These are phyloP conservation scores for Beris morrisii DNA, from an alignment of 2,888 invertebrate genomes.

Conservation along the genomic window DNA sequence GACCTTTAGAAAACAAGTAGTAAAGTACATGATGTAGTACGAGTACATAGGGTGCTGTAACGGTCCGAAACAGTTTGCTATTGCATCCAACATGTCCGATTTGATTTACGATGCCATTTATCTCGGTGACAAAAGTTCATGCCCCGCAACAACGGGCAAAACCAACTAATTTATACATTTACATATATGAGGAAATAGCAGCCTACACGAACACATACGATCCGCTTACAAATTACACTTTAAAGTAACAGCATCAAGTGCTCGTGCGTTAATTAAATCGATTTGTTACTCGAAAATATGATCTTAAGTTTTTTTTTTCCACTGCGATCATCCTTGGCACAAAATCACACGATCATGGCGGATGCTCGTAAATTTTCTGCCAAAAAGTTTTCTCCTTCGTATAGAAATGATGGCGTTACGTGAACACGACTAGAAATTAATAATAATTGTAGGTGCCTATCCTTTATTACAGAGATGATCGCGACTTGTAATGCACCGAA, in stretches of 20 bases:
- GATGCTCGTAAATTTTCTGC: slow-evolving; percentile 40
- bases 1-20: slow-evolving; percentile 6
- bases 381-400: not conserved
- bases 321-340: slow-evolving; percentile 42
- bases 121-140: slow-evolving; percentile 41
- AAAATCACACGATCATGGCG: slow-evolving; percentile 43
- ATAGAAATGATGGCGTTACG: not conserved
- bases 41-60: too few species aligned
- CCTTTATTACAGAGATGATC: too few species aligned
- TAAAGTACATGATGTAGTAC: slow-evolving; percentile 15
- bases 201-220: not conserved
- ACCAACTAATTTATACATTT: slow-evolving; percentile 20
- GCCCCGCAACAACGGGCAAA: slow-evolving; percentile 6
- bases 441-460: too few species aligned
- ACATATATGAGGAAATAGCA: not conserved
- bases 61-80: too few species aligned
- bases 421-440: too few species aligned
- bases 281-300: slow-evolving; percentile 22
- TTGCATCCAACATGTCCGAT: slow-evolving; percentile 36
- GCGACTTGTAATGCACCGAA: too few species aligned
- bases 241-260: slow-evolving; percentile 31
- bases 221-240: slow-evolving; percentile 22
- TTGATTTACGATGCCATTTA: slow-evolving; percentile 44
- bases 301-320: slow-evolving; percentile 4
- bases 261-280: slow-evolving; percentile 30